A percentile compares a stretch with the other conserved stretches of the same genome.
Evolutionary conservation across 2,888 invertebrate genomes (phyloP).

Genomic region (Creontiades dilutus): DNA sequence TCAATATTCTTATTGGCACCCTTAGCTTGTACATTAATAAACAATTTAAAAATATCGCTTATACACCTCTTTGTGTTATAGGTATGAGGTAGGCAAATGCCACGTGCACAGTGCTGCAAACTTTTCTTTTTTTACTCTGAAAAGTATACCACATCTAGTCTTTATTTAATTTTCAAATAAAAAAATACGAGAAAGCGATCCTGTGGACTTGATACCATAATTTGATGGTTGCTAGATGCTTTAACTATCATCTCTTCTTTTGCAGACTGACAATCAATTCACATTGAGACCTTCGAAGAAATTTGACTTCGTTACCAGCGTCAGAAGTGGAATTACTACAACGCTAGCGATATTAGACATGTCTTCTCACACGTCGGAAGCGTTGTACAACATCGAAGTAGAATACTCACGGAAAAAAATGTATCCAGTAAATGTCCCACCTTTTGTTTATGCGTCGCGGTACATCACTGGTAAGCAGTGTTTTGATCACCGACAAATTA

Average conservation of each 20-base stretch:
- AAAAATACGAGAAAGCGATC: no score
- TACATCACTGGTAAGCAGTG: conserved; percentile 82
- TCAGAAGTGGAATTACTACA: conserved; percentile 85
- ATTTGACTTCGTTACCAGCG: conserved; percentile 80
- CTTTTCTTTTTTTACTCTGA: no score
- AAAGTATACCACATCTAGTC: no score
- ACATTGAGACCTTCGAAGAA: conserved; percentile 84
- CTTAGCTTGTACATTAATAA: no score
- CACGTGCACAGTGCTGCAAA: no score
- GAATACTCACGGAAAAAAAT: conserved; percentile 80
- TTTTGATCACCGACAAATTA: neutral
- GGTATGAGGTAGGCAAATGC: no score
- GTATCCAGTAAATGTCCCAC: conserved; percentile 82
- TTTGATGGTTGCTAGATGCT: no score
- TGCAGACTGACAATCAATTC: conserved; percentile 81
- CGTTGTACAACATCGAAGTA: conserved; percentile 76
- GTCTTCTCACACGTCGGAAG: conserved; percentile 78
- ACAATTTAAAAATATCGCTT: no score
- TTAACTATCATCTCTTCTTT: conserved; percentile 13
- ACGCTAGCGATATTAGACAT: conserved; percentile 87
- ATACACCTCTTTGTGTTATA: no score
- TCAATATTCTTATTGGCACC: no score
- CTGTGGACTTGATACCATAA: no score
- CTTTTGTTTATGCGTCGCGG: conserved; percentile 87
- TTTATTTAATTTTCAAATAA: no score